Evolutionary conservation across 2,888 invertebrate genomes (phyloP).

Genomic region (Dolichopus griseipennis): DNA sequence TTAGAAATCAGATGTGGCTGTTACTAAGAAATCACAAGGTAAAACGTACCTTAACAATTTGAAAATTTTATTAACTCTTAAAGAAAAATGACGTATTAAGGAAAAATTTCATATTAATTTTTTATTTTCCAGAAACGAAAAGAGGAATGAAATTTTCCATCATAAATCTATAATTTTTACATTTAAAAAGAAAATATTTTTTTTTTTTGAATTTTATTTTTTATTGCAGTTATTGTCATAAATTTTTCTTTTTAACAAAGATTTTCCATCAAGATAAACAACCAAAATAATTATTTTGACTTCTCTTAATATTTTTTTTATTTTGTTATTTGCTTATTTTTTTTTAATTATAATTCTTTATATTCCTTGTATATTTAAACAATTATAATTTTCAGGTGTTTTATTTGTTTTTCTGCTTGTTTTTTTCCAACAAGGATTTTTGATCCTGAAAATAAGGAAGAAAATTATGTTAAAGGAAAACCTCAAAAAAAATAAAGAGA

Average conservation of each 20-base stretch:
- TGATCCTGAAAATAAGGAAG: too few species aligned
- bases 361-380: background rate
- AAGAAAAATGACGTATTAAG: too few species aligned
- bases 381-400: background rate
- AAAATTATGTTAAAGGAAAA: too few species aligned
- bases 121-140: too few species aligned
- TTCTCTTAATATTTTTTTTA: background rate
- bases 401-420: background rate
- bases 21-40: too few species aligned
- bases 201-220: too few species aligned
- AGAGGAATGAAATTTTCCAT: background rate
- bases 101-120: too few species aligned
- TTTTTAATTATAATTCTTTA: background rate
- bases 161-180: background rate
- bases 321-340: background rate
- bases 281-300: background rate
- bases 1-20: too few species aligned
- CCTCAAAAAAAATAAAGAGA: too few species aligned
- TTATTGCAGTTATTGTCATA: background rate
- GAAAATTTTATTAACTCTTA: too few species aligned
- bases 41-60: too few species aligned
- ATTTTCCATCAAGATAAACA: slow-evolving; percentile 3
- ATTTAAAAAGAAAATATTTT: background rate
- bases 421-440: too few species aligned
- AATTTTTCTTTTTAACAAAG: background rate